Evolutionary conservation across 1,140 invertebrate species (phyloP), one percentile per base, ranked within the genome.

Genomic region (Phenacoccus solenopsis): DNA sequence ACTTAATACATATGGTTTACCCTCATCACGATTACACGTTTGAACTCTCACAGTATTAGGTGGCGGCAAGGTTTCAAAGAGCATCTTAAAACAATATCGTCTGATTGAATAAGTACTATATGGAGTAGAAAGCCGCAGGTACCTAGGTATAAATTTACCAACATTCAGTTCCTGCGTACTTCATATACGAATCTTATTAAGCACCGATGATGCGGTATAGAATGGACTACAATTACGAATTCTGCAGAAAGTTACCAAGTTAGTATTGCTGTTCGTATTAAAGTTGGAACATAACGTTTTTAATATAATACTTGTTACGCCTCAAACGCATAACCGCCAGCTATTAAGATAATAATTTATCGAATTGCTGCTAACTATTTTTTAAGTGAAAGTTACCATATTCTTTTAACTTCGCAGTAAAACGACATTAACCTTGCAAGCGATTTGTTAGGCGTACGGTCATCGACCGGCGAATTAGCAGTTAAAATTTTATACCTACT

Each of bases 301-400:
- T 49, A 49, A 49, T 49, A 49, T 49, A 49, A 49, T 49, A 49
- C 38, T 49, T 49, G 38, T 49, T 49, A 49, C 38, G 38, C 38
- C 38, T 49, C 20, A 49, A 49, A 49, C 38, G 38, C 38, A 49
- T 49, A 49, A 49, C 38, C 38, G 5, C 38, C 38, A 49, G 38
- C 38, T 49, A 49, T 49, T 49, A 49, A 49, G 38, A 49, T 49
- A 49, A 49, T 49, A 49, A 49, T 49, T 49, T 49, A 49, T 49
- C 38, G 38, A 49, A 49, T 49, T 49, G 38, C 38, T 49, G 38
- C 38, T 49, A 49, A 49, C 38, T 49, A 49, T 49, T 49, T 49
- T 49, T 49, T 49, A 49, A 49, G 38, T 49, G 38, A 49, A 49
- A 49, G 38, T 49, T 10, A 49, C 38, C 20, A n/a, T n/a, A 49